These are phyloP conservation scores for Drosophila bifasciata DNA, from an alignment of 1,140 invertebrate genomes.

Conservation along the genomic window DNA sequence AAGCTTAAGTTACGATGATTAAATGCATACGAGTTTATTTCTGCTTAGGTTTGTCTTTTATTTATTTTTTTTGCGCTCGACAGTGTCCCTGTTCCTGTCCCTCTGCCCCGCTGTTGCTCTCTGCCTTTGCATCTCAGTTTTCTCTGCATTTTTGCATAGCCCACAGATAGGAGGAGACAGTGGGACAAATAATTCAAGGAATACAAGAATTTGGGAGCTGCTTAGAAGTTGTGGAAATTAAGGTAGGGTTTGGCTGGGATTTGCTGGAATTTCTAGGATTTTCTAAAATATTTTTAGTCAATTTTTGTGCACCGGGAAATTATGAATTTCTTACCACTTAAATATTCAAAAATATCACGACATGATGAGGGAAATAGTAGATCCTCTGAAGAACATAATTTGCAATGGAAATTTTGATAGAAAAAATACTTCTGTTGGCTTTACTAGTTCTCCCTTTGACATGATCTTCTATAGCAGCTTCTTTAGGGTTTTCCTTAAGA, in stretches of 20 bases:
- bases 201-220: neutral
- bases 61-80: conserved; percentile 9
- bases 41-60: conserved; percentile 64
- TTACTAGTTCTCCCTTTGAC: too few species aligned
- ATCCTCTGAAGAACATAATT: too few species aligned
- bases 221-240: neutral
- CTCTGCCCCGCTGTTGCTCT: too few species aligned
- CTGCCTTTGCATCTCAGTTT: neutral
- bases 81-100: neutral
- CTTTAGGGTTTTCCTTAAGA: too few species aligned
- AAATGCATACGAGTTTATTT: conserved; percentile 83
- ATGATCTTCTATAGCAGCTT: too few species aligned
- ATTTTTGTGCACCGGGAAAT: too few species aligned
- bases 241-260: neutral
- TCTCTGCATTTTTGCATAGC: conserved; percentile 49
- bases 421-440: too few species aligned
- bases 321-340: too few species aligned
- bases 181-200: conserved; percentile 27
- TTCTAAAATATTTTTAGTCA: too few species aligned
- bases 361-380: too few species aligned
- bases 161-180: conserved; percentile 58
- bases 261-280: neutral
- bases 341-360: too few species aligned
- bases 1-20: conserved; percentile 81
- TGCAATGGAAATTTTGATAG: too few species aligned